Conservation (phyloP, 2,113 vertebrate species). For the Sinocyclocheilus anophthalmus region DNA sequence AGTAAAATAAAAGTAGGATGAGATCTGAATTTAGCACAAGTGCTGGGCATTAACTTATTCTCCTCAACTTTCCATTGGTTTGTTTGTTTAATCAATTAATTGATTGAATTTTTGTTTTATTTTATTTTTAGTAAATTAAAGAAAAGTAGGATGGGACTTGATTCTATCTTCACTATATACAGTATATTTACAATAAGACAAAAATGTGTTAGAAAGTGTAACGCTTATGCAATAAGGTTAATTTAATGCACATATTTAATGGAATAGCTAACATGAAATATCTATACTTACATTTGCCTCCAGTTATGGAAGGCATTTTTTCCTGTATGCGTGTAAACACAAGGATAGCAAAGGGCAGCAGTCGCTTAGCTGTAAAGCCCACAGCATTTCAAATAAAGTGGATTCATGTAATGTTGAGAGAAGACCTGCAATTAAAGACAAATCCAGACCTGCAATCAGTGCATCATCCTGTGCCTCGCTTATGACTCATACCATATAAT, state of each 20-base stretch:
- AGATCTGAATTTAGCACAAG: too few species aligned
- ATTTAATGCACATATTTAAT: neutral
- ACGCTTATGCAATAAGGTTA: neutral
- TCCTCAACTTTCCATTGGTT: too few species aligned
- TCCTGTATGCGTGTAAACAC: neutral
- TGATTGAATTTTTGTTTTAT: too few species aligned
- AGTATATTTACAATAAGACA: too few species aligned
- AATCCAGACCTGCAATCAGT: slow-evolving; percentile 63
- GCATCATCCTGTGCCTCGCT: slow-evolving; percentile 25
- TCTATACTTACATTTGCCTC: neutral
- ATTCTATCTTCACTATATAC: too few species aligned
- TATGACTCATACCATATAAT: slow-evolving; percentile 15
- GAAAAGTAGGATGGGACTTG: neutral
- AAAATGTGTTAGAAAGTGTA: neutral
- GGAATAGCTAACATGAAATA: neutral
- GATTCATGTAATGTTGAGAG: slow-evolving; percentile 62
- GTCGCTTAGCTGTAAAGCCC: neutral
- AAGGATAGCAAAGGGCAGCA: neutral
- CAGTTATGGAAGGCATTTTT: neutral
- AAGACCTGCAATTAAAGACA: slow-evolving; percentile 66
- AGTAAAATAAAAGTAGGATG: neutral
- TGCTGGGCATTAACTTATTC: too few species aligned
- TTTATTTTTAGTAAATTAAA: neutral
- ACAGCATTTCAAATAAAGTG: slow-evolving; percentile 61
- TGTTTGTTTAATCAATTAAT: neutral